Evolutionary conservation across 1,140 invertebrate genomes (phyloP), one percentile per base, ranked within the genome.

Genomic region (Zaprionus ghesquierei): DNA sequence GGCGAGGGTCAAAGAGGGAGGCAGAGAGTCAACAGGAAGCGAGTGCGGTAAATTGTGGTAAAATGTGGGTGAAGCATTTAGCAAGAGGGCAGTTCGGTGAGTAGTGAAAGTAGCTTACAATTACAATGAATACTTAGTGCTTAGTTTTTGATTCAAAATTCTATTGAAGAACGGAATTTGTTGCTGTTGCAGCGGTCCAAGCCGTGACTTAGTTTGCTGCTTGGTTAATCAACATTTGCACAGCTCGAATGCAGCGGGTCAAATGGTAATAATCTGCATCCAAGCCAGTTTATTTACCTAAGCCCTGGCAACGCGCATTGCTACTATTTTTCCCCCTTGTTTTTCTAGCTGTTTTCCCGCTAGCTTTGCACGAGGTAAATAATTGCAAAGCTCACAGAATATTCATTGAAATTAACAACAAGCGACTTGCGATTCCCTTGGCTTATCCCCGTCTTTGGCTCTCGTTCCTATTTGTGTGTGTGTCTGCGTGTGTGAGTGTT

Each of bases 331-430:
- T n/a, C n/a, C n/a, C 12, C 5, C 18, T 27, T 41, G 23, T 12
- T n/a, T 49, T 23, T 63, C 22, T 64, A 25, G 13, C 27, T 66
- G 29, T 33, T 74, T 56, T 63, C 8, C 38, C 18, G 25, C 29
- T 15, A 41, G 35, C n/a, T 15, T 41, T 41, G 35, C 60, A 54
- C 41, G 33, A 50, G 54, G 53, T 54, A 85, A 85, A 85, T 85
- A 85, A 85, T 85, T 85, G 77, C 74, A 70, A 41, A 80, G 63
- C 77, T 63, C 74, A 72, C 53, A 69, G 59, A 85, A 81, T 86
- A 79, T 89, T 82, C 68, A 89, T 89, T 69, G 78, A 75, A 86
- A 86, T 87, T 87, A 86, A 74, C 50, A 59, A 31, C 29, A 65
- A 13, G 51, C 25, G 38, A 64, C 23, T 44, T 49, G 51, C 54